Evolutionary conservation across 2,113 vertebrate species (phyloP), one percentile per base, ranked within the genome.

Genomic region (Phalacrocorax brasilianus): DNA sequence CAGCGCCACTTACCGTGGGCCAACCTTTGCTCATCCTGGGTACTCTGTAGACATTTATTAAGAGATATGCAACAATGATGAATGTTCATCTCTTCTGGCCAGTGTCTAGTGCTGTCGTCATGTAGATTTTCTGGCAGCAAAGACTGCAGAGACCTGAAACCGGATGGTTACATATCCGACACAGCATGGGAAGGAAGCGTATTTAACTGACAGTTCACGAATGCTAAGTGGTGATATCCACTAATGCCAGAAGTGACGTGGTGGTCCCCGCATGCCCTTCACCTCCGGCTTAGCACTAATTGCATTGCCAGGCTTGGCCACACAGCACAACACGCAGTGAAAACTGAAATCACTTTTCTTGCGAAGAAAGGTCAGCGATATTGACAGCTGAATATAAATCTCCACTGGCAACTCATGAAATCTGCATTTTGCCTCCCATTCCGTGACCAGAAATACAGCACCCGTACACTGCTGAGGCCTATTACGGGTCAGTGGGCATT

Each of bases 41-140:
- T 19, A 1, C 22, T 33, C n/a, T 42, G 5, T 9, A 72, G 66
- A 20, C 2, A 9, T 72, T 78, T 71, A 63, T 58, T 75, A 35
- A 70, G 73, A 67, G n/a, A 32, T 47, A 8, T 2, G 17, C 38
- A 82, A 8, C 40, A 27, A 11, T 0, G 5, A 22, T 24, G 30
- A 85, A 38, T 3, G 16, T 16, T 62, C 4, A 1, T 45, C 55
- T 80, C 63, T 52, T n/a, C 66, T 56, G n/a, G 50, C 58, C 53
- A 52, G 75, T 0, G 0, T 30, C 30, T 71, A 42, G 42, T 11
- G 7, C 58, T 0, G 0, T 38, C 58, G 33, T 30, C 2, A 3
- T 5, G 27, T 11, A 32, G 28, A 14, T 79, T n/a, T 85, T 79
- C 56, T 85, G 82, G 58, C 85, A 95, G 53, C 71, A 26, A 53